Evolutionary conservation across 2,797 vertebrate species (phyloP), one percentile per base, ranked within the genome.

Genomic region (Euphonia xanthogaster): DNA sequence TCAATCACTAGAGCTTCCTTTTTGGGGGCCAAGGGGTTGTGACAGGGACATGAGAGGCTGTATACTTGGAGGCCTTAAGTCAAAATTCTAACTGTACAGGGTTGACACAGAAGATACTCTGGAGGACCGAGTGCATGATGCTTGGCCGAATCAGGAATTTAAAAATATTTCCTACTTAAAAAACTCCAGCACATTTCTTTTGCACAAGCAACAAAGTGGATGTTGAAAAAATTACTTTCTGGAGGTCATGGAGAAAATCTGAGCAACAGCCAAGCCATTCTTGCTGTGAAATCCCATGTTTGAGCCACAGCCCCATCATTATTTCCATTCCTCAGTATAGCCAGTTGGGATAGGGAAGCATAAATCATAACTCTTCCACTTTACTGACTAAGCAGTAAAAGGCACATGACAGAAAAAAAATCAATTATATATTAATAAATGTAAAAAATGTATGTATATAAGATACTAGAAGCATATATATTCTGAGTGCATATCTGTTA

Each of bases 301-400:
- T 73, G 58, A 94, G 85, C 84, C 94, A 78, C 92, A 95, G 87
- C 42, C 89, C 44, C 85, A 57, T 90, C 85, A 91, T 93, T 95
- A 95, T 96, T 97, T 95, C 94, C 93, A 95, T 73, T 97, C 93
- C 66, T 92, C 79, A 80, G 11, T 27, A 10, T 27, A 88, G 58
- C 54, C 66, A 78, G 50, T 55, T 44, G 92, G 76, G 75, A 83
- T 42, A 74, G 65, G 8, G 47, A 78, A 92, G 40, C 31, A 81
- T 61, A 93, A 93, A 93, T 86, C 91, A 60, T 42, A 80, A 71
- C 15, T 73, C 62, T 65, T 85, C 77, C 18, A 47, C 62, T 95
- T 76, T 86, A 87, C 58, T 81, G 55, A 89, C 65, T 74, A 88
- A 91, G 66, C 47, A 92, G 62, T 55, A 71, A 51, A 86, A 84